These are phyloP conservation scores for Molossus alvarezi DNA, from an alignment of 2,797 vertebrate genomes.

Conservation along the genomic window DNA sequence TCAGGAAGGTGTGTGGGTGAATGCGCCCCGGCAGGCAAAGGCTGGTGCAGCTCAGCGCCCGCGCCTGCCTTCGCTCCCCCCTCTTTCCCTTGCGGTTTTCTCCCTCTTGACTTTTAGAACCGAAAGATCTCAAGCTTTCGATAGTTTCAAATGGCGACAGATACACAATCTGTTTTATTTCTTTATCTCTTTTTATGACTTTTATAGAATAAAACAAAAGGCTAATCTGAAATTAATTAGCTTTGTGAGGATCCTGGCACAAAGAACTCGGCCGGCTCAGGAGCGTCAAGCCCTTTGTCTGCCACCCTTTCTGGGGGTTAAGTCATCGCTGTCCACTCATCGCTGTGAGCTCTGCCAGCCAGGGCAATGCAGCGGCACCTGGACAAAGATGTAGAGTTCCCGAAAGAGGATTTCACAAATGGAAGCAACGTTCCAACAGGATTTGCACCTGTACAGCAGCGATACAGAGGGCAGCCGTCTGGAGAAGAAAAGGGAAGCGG, in stretches of 20 bases:
- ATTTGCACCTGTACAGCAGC: constrained; percentile 18
- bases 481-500: background rate
- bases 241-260: constrained; percentile 10
- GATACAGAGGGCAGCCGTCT: constrained; percentile 51
- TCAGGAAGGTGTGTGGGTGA: too few relatives aligned
- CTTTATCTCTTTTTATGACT: constrained; percentile 17
- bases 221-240: background rate
- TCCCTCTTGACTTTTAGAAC: background rate
- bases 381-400: background rate
- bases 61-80: rapidly evolving
- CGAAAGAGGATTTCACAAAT: constrained; percentile 45
- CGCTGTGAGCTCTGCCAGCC: background rate
- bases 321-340: background rate
- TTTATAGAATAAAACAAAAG: constrained; percentile 41
- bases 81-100: background rate
- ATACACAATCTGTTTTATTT: background rate
- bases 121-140: background rate
- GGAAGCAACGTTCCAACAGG: background rate
- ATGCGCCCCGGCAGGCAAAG: background rate
- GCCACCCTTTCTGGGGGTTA: background rate
- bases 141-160: background rate
- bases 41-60: rapidly evolving
- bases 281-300: constrained; percentile 27
- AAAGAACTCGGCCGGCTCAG: background rate
- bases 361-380: constrained; percentile 54